Base-by-base conservation (phyloP, 2,888 invertebrate genomes). In the Tetheella fluctuosa region DNA sequence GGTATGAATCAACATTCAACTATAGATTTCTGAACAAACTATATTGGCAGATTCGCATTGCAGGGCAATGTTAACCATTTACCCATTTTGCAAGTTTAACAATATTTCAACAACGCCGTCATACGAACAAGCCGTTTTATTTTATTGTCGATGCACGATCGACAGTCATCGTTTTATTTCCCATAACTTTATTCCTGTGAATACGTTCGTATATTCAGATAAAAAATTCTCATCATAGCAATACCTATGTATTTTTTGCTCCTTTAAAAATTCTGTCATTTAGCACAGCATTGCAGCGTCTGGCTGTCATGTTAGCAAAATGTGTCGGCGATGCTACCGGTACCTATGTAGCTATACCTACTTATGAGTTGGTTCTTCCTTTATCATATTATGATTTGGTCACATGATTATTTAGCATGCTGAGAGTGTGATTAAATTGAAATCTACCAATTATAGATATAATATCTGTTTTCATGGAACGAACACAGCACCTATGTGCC, bases 21-120 rank as follows among this genome's bases (percentile, higher is more conserved):
- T 15, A 2, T 2, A 17, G 17, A 17, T 42, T 17, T 5, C 42
- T 42, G 42, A 42, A 17, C 17, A 42, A 34, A 12, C 34, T 55
- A 20, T 55, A 34, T 34, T 17, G 34, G 34, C 20, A 55, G 13
- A 23, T 55, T 34, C 37, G 34, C 55, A 55, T 54, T 54, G 68
- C 65, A 68, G 72, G 64, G 70, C 67, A 73, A 69, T 65, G 70
- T 74, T 74, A 80, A 79, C 80, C 81, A 80, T 71, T 83, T 81
- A 68, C 72, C 76, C 85, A 81, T 86, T 90, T 89, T 86, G 86
- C 84, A 87, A 89, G 85, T 89, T 89, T 86, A 89, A 90, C 87
- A 86, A 90, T 90, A 90, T 90, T 91, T 89, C 86, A 85, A 77
- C 71, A 76, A 69, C 72, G 72, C 78, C 81, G 70, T 74, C 71